Conservation (phyloP, 2,113 vertebrate species). For the Maccullochella peelii region DNA sequence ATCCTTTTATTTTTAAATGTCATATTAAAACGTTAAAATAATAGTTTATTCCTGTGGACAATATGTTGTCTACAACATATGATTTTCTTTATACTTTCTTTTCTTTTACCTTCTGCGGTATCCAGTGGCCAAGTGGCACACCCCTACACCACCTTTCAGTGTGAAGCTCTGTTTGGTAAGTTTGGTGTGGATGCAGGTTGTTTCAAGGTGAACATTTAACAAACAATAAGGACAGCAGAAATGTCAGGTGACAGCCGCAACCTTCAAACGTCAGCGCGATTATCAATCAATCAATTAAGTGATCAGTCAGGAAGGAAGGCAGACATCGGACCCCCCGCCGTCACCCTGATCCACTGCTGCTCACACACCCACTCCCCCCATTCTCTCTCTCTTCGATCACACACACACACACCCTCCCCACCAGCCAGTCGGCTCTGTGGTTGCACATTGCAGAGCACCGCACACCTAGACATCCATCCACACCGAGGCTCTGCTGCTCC, state of each 20-base stretch:
- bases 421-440: constrained; percentile 4
- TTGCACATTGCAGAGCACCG: constrained; percentile 44
- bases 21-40: neutral
- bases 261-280: neutral
- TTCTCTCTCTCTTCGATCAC: neutral
- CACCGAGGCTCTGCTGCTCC: constrained; percentile 18
- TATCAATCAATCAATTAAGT: neutral
- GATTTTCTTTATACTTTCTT: neutral
- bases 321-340: neutral
- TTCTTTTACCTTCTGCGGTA: no score
- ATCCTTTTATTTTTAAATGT: no score
- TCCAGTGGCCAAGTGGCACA: neutral
- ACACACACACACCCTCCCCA: neutral
- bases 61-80: neutral
- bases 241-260: neutral
- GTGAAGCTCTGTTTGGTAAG: neutral
- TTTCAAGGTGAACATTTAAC: neutral
- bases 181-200: neutral
- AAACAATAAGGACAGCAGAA: neutral
- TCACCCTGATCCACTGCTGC: neutral
- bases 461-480: constrained; percentile 41
- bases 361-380: neutral
- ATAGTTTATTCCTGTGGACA: neutral
- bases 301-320: neutral
- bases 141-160: neutral